Percentiles rank a stretch among this genome's conserved stretches.
Evolutionary conservation across 2,113 vertebrate species (phyloP).

Genomic region (Donacobius atricapilla): DNA sequence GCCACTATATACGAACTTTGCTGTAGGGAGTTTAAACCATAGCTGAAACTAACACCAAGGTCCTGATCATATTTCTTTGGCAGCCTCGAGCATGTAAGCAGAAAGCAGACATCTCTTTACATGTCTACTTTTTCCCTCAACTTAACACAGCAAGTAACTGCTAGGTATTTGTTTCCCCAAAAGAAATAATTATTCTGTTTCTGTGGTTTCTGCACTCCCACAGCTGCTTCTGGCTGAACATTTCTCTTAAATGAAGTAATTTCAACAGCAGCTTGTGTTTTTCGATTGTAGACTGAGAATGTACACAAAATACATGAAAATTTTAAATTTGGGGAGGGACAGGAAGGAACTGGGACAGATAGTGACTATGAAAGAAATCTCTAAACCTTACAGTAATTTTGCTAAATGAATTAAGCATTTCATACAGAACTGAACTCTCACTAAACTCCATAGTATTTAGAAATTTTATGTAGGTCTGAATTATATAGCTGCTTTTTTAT

Average conservation of each 20-base stretch:
- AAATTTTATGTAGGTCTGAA: not conserved
- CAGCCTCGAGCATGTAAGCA: not conserved
- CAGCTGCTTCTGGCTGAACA: not conserved
- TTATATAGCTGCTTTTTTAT: not conserved
- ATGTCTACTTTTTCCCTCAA: not conserved
- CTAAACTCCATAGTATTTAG: not conserved
- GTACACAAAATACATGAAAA: not conserved
- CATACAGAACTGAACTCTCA: not conserved
- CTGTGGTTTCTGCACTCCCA: not conserved
- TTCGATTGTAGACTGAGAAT: not conserved
- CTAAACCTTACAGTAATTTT: not conserved
- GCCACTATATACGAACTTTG: not conserved
- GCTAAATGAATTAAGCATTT: not conserved
- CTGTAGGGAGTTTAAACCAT: not conserved
- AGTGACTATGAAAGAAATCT: not conserved
- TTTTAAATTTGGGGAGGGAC: not conserved
- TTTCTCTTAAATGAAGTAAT: not conserved
- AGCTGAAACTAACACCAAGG: not conserved
- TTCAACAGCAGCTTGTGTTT: not conserved
- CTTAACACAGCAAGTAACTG: not conserved
- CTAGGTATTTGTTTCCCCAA: not conserved
- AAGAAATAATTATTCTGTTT: not conserved
- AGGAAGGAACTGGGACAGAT: not conserved
- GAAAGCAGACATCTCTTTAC: slow-evolving; percentile 16
- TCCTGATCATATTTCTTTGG: slow-evolving; percentile 19